Conservation (phyloP, 1,140 invertebrate species). For the Atta texana region DNA sequence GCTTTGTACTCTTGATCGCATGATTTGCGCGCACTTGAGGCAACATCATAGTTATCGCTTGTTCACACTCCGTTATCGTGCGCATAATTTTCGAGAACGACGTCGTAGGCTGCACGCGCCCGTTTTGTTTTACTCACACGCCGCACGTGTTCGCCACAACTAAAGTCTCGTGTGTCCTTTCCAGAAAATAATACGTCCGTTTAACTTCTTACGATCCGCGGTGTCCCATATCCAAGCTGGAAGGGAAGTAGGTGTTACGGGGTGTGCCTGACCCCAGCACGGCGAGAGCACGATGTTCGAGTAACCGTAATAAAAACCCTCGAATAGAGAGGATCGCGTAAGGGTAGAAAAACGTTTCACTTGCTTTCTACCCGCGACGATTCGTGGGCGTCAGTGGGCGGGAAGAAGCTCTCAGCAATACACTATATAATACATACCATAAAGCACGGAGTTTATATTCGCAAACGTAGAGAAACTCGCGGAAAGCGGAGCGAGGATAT, state of each 20-base stretch:
- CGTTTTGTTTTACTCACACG: constrained; percentile 55
- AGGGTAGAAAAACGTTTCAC: constrained; percentile 66
- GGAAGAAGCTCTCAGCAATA: constrained; percentile 41
- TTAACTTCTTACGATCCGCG: constrained; percentile 73
- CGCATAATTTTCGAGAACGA: constrained; percentile 69
- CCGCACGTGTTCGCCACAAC: constrained; percentile 71
- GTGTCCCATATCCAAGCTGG: constrained; percentile 68
- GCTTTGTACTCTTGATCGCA: constrained; percentile 9
- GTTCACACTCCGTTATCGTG: constrained; percentile 72
- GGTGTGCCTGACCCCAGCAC: constrained; percentile 70
- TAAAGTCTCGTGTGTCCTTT: constrained; percentile 78
- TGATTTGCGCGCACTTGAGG: constrained; percentile 12
- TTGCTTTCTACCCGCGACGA: constrained; percentile 34
- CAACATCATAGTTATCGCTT: constrained; percentile 41
- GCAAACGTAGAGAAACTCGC: constrained; percentile 32
- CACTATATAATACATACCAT: constrained; percentile 13
- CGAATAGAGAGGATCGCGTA: constrained; percentile 48
- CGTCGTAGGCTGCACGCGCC: constrained; percentile 66
- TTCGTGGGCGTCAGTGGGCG: constrained; percentile 67
- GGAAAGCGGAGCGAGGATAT: constrained; percentile 26
- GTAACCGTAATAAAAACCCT: constrained; percentile 67
- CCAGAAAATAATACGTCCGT: constrained; percentile 79
- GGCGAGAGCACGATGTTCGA: constrained; percentile 65
- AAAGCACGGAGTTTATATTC: constrained; percentile 39
- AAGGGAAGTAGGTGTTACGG: constrained; percentile 79